Evolutionary conservation across 2,888 invertebrate genomes (phyloP).

Genomic region (Nomada lathburiana): DNA sequence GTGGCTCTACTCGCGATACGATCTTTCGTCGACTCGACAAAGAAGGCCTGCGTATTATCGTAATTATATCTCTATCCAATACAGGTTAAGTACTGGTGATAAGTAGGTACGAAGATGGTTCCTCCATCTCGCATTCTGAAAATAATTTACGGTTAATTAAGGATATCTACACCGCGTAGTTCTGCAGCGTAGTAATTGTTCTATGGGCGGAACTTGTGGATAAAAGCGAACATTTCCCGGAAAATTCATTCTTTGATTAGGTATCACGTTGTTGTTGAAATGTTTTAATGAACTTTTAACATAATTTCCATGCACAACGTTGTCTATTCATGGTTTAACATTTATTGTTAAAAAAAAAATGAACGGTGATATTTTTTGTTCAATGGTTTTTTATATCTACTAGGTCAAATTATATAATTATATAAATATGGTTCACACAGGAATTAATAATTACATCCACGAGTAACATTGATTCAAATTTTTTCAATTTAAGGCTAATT

Average conservation of each 20-base stretch:
- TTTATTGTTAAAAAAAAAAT: no score
- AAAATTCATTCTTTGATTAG: background rate
- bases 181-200: background rate
- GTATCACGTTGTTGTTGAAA: background rate
- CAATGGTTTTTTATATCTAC: no score
- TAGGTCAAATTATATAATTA: no score
- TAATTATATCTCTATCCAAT: conserved; percentile 46
- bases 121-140: background rate
- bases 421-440: no score
- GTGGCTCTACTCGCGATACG: conserved; percentile 2
- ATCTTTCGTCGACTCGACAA: conserved; percentile 36
- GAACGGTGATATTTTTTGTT: no score
- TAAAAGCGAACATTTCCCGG: background rate
- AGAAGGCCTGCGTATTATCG: conserved; percentile 30
- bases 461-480: no score
- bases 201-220: background rate
- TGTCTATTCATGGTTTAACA: no score
- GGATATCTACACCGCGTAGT: background rate
- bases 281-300: background rate
- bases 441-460: no score
- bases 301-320: no score
- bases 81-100: conserved; percentile 1
- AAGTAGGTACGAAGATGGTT: conserved; percentile 13
- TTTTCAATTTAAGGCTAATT: no score
- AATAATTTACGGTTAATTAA: conserved; percentile 37